phyloP scores from a whole-genome alignment of 2,113 vertebrate genomes.

The Phoxinus phoxinus region DNA sequence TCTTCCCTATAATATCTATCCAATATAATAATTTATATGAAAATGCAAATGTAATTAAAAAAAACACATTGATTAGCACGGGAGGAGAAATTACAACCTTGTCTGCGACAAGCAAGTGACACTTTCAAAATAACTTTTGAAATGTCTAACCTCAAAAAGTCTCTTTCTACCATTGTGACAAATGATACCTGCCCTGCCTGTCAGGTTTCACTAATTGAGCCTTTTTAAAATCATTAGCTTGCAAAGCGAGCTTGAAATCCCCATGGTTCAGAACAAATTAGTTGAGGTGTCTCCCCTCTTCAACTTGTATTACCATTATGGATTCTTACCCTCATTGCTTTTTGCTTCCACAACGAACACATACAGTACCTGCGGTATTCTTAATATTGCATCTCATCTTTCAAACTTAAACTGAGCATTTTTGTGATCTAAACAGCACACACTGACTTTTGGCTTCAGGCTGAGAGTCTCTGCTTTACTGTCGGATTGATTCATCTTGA shows the following conservation, averaged over 20 bases:
- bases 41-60: slow-evolving; percentile 20
- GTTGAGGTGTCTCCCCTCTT: slow-evolving; percentile 43
- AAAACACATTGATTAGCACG: background rate
- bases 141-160: slow-evolving; percentile 58
- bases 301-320: slow-evolving; percentile 24
- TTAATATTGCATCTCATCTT: background rate
- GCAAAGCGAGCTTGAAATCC: slow-evolving; percentile 66
- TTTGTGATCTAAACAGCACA: background rate
- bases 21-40: slow-evolving; percentile 23
- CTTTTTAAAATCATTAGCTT: slow-evolving; percentile 68
- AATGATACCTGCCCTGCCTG: slow-evolving; percentile 68
- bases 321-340: slow-evolving; percentile 6
- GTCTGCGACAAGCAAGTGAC: slow-evolving; percentile 25
- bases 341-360: background rate
- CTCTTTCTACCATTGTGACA: slow-evolving; percentile 61
- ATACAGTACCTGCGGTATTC: background rate
- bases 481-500: background rate
- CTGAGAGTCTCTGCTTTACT: background rate
- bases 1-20: background rate
- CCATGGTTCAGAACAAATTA: slow-evolving; percentile 57
- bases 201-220: slow-evolving; percentile 69
- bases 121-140: slow-evolving; percentile 53
- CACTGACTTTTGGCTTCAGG: background rate
- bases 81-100: slow-evolving; percentile 12
- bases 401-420: background rate